Conservation (phyloP, 2,113 vertebrate species). For the Taxidea taxus region DNA sequence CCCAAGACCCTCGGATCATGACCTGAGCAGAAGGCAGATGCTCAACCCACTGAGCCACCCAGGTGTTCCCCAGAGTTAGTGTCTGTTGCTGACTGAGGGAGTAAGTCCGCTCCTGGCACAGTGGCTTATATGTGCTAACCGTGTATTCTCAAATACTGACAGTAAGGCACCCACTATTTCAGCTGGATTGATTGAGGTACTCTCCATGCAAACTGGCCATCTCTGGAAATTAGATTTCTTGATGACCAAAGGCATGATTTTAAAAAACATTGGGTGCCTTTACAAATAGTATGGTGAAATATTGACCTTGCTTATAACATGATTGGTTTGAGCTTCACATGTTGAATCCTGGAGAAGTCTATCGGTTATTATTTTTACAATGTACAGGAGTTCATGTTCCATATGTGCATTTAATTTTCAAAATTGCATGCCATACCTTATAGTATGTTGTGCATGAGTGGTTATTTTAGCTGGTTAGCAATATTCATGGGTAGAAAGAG, state of each 20-base stretch:
- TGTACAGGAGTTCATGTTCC: not conserved
- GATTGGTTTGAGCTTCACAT: not conserved
- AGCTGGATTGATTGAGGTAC: not conserved
- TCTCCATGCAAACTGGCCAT: not conserved
- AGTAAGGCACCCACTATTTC: not conserved
- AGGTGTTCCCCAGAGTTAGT: no score
- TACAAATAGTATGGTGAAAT: not conserved
- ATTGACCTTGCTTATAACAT: not conserved
- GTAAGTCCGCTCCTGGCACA: not conserved
- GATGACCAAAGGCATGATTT: not conserved
- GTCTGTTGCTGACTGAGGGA: not conserved
- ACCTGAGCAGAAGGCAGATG: no score
- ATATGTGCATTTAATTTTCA: not conserved
- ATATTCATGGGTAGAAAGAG: not conserved
- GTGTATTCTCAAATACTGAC: not conserved
- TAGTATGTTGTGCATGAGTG: not conserved
- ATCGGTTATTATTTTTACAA: not conserved
- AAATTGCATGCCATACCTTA: not conserved
- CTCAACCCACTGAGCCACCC: no score
- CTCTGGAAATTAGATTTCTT: not conserved
- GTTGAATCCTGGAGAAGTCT: not conserved
- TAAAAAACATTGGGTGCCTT: not conserved
- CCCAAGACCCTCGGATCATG: no score
- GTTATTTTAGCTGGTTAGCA: not conserved
- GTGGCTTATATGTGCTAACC: fast-evolving